Conservation (phyloP, 2,888 invertebrate species). For the Oxyscelio sp. region DNA sequence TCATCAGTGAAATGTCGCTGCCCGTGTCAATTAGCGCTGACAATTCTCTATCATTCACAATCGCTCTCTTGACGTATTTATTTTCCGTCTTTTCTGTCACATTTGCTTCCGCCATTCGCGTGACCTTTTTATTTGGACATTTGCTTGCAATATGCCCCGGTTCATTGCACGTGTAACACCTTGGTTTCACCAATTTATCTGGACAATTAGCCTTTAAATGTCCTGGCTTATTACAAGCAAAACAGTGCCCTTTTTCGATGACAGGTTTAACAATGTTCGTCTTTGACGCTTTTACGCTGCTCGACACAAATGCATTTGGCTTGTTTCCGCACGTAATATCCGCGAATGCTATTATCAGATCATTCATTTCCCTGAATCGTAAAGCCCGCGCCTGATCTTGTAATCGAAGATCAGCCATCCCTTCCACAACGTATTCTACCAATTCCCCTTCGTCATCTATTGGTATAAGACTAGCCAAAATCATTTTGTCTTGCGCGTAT, state of each 20-base stretch:
- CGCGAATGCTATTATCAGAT: too few species aligned
- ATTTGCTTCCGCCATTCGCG: too few species aligned
- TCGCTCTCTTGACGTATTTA: neutral
- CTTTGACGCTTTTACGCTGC: neutral
- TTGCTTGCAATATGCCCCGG: neutral
- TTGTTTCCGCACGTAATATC: too few species aligned
- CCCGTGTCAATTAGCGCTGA: neutral
- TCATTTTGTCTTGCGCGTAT: conserved; percentile 2
- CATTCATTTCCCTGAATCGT: too few species aligned
- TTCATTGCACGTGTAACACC: neutral
- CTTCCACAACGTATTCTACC: conserved; percentile 1
- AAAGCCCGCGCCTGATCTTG: too few species aligned
- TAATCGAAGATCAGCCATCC: conserved; percentile 1
- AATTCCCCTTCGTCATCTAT: neutral
- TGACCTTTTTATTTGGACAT: neutral
- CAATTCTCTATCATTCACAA: neutral
- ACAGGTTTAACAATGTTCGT: neutral
- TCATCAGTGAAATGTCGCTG: neutral
- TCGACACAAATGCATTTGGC: too few species aligned
- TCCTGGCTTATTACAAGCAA: neutral
- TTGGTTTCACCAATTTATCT: too few species aligned
- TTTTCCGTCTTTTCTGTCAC: neutral
- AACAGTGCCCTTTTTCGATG: too few species aligned
- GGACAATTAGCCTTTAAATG: neutral
- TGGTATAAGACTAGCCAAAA: neutral